Conservation (phyloP, 2,113 vertebrate genomes). For the Pitta sordida region DNA sequence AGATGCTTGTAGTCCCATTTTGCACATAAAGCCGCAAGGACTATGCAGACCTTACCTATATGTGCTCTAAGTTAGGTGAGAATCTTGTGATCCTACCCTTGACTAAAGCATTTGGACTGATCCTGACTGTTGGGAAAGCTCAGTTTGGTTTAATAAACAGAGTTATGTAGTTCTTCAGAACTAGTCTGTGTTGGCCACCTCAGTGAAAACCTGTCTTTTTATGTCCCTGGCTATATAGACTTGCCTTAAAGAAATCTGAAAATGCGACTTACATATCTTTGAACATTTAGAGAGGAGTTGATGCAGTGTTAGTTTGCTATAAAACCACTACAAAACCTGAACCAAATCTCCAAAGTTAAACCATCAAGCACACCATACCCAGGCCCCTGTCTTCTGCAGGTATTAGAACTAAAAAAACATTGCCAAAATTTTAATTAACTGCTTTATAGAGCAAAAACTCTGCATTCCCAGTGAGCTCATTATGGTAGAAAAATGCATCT, state of each 20-base stretch:
- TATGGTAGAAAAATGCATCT: neutral
- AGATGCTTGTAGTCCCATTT: neutral
- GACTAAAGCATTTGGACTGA: neutral
- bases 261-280: neutral
- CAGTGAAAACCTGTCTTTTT: neutral
- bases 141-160: neutral
- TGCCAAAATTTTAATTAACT: neutral
- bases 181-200: neutral
- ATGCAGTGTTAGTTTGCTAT: neutral
- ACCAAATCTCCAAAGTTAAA: neutral
- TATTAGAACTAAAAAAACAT: neutral
- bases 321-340: neutral
- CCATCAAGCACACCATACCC: neutral
- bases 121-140: neutral
- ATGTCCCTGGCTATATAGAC: neutral
- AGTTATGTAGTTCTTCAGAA: neutral
- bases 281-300: neutral
- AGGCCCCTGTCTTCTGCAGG: neutral
- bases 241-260: neutral
- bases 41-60: neutral
- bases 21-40: neutral
- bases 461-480: neutral
- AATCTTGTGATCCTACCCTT: neutral
- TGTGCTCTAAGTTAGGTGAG: neutral
- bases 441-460: neutral